Percentiles rank a stretch among this genome's conserved stretches.
phyloP scores from a whole-genome alignment of 2,797 vertebrate species.

The Lerista edwardsae region DNA sequence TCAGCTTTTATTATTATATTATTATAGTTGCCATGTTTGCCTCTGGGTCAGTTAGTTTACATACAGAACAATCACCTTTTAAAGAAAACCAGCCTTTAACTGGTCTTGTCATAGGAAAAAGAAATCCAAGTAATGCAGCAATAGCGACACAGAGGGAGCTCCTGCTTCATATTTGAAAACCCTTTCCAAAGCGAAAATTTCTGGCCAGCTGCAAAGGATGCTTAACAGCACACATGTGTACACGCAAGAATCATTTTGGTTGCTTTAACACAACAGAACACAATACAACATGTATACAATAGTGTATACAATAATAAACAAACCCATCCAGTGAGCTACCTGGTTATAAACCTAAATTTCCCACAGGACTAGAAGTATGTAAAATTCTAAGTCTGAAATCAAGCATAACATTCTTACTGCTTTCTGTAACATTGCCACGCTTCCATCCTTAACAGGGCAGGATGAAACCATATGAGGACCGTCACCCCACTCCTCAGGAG shows the following conservation, averaged over 20 bases:
- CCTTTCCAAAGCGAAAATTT: slow-evolving; percentile 31
- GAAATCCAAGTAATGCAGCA: slow-evolving; percentile 4
- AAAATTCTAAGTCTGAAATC: neutral
- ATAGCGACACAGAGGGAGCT: slow-evolving; percentile 68
- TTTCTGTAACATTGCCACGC: neutral
- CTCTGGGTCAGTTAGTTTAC: neutral
- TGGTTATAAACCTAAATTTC: neutral
- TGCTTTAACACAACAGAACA: neutral
- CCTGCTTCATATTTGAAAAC: slow-evolving; percentile 64
- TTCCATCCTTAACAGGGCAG: neutral
- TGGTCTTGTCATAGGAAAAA: slow-evolving; percentile 23
- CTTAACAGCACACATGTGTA: slow-evolving; percentile 13
- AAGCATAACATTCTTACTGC: too few relatives aligned
- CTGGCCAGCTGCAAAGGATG: slow-evolving; percentile 34
- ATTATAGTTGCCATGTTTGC: neutral
- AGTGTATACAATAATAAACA: neutral
- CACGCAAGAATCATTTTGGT: neutral
- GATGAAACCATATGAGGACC: neutral
- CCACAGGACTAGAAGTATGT: neutral
- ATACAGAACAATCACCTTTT: neutral
- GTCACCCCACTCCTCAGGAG: too few relatives aligned
- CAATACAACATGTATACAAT: too few relatives aligned
- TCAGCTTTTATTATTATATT: too few relatives aligned
- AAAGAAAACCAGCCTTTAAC: slow-evolving; percentile 1
- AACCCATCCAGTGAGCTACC: neutral